phyloP scores from a whole-genome alignment of 2,113 vertebrate genomes.

The Bettongia penicillata region DNA sequence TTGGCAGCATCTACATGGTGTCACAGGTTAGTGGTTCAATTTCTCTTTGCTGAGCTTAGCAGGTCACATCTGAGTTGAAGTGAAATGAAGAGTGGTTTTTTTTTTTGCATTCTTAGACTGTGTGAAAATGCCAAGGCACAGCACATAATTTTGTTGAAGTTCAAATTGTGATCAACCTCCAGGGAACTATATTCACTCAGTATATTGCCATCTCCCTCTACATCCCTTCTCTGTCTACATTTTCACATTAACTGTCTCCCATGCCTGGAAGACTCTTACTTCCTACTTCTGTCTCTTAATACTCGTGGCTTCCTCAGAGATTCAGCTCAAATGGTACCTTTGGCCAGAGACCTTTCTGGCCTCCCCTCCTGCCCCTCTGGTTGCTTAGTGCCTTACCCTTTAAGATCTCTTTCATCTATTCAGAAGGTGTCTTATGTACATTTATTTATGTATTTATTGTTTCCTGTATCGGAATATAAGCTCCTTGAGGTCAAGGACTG shows the following conservation, averaged over 20 bases:
- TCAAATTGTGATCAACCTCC: neutral
- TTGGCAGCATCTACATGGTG: neutral
- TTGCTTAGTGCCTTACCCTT: neutral
- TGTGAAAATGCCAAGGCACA: neutral
- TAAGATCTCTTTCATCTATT: neutral
- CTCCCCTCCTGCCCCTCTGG: neutral
- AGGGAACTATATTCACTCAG: neutral
- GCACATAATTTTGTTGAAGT: accelerated
- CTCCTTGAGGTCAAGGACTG: neutral
- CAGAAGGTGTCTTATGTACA: neutral
- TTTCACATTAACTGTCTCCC: neutral
- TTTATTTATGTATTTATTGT: neutral
- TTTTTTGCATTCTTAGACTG: neutral
- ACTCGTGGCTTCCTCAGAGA: neutral
- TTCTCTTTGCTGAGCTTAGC: neutral
- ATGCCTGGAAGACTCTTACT: neutral
- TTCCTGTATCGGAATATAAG: neutral
- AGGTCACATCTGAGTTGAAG: neutral
- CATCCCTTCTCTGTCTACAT: neutral
- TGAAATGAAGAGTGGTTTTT: no score
- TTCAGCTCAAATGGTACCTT: neutral
- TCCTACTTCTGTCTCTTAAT: neutral
- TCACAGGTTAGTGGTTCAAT: neutral
- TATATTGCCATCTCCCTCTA: neutral
- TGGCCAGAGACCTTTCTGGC: neutral